Percentiles rank a stretch among this genome's conserved stretches.
Conservation (phyloP, 1,140 invertebrate genomes). For the Heliothis subflexa region DNA sequence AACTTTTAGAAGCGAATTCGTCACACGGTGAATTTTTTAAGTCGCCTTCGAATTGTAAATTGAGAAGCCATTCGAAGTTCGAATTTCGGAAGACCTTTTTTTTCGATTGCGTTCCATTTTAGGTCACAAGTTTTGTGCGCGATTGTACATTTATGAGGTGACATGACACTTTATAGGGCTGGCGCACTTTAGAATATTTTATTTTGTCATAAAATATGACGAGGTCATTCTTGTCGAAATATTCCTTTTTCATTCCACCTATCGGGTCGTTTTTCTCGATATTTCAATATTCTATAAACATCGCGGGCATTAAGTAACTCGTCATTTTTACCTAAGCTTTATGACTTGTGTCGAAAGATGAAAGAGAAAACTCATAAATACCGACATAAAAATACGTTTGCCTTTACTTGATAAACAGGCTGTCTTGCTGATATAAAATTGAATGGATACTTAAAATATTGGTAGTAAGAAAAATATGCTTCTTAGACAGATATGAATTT, state of each 20-base stretch:
- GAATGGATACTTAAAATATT: conserved; percentile 1
- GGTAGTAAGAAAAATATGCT: not conserved
- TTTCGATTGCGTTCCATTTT: not conserved
- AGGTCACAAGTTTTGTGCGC: conserved; percentile 8
- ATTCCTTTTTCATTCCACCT: not conserved
- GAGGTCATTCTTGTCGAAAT: not conserved
- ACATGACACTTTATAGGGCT: not conserved
- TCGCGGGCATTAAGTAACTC: conserved; percentile 15
- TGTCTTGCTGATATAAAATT: conserved; percentile 7
- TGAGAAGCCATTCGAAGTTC: conserved; percentile 25
- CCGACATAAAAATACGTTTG: conserved; percentile 12
- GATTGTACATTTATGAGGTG: conserved; percentile 14
- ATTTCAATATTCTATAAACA: conserved; percentile 23
- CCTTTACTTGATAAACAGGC: conserved; percentile 18
- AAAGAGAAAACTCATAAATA: conserved; percentile 26
- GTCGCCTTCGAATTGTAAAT: conserved; percentile 19
- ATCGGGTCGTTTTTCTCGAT: not conserved
- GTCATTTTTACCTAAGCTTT: conserved; percentile 26
- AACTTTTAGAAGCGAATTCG: conserved; percentile 46
- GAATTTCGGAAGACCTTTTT: not conserved
- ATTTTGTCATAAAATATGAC: conserved; percentile 15
- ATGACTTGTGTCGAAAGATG: conserved; percentile 19
- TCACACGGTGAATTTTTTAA: conserved; percentile 44
- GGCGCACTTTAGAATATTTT: conserved; percentile 14
- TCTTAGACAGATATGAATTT: not conserved